phyloP scores from a whole-genome alignment of 2,888 invertebrate genomes.

The Disparrhopalites patrizii region DNA sequence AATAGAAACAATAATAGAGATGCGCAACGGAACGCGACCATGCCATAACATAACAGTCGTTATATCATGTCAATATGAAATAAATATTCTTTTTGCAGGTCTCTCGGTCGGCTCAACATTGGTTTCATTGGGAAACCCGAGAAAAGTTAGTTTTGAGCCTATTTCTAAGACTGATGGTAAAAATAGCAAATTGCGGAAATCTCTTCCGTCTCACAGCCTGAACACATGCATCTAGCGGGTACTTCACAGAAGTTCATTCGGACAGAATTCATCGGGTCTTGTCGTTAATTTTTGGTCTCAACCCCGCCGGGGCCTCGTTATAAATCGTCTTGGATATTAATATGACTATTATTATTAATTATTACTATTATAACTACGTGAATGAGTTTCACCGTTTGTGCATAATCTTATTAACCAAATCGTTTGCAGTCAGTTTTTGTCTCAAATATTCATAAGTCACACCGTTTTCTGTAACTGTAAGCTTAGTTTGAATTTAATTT shows the following conservation, averaged over 20 bases:
- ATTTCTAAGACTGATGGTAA: slow-evolving; percentile 58
- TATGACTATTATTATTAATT: too few species aligned
- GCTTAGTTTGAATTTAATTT: too few species aligned
- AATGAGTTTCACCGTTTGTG: too few species aligned
- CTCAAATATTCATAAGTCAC: too few species aligned
- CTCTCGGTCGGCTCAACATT: slow-evolving; percentile 85
- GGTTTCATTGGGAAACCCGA: slow-evolving; percentile 78
- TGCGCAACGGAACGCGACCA: too few species aligned
- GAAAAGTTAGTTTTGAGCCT: slow-evolving; percentile 66
- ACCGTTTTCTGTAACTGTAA: too few species aligned
- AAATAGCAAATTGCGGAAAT: slow-evolving; percentile 58
- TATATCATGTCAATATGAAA: too few species aligned
- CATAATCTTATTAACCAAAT: too few species aligned
- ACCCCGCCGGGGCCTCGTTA: slow-evolving; percentile 5
- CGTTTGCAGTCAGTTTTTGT: too few species aligned
- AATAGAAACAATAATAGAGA: not conserved
- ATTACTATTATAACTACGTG: too few species aligned
- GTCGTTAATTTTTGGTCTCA: slow-evolving; percentile 20
- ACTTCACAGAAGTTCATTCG: not conserved
- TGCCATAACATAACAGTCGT: too few species aligned
- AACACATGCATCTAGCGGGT: slow-evolving; percentile 54
- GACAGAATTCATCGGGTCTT: slow-evolving; percentile 8
- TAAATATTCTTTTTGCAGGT: slow-evolving; percentile 62
- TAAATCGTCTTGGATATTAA: not conserved
- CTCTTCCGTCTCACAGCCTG: slow-evolving; percentile 67